Evolutionary conservation across 2,888 invertebrate genomes (phyloP), one percentile per base, ranked within the genome.

Genomic region (Smittia aterrima): DNA sequence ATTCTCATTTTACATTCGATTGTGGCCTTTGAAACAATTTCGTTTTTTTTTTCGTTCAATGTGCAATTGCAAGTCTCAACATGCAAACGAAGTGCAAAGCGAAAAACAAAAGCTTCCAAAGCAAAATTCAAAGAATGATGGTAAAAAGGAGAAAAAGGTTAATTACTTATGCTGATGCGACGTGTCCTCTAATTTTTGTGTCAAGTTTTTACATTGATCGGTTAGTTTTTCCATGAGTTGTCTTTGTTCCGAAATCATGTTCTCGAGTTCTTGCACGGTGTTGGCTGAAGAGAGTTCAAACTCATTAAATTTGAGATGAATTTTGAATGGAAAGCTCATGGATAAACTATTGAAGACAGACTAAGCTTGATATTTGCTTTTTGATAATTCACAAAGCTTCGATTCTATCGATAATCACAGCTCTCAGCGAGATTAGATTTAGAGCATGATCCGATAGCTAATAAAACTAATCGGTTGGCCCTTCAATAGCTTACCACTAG

Each of bases 151-250:
- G 22, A 40, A 32, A 47, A 47, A 66, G 24, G 13, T n/a, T 32
- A 32, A 25, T 58, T 92, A 94, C 93, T 93, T 93, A 90, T 93
- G 92, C 85, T 90, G 91, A 85, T 89, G 86, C 84, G 89, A 90
- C 83, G 92, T 89, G 85, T 92, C 92, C 87, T 94, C 93, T 87
- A 94, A 89, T 88, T 92, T 93, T 86, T 90, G 88, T 83, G 93
- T 93, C 85, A 94, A 89, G 85, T 87, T 87, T 86, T 92, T 93
- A 87, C 93, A 93, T 87, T 94, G 93, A 82, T 87, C 88, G 82
- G 92, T 92, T 85, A 94, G 89, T 89, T 91, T 93, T 87, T 92
- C 92, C 90, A 93, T 92, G 89, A 93, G 91, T 88, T 90, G 90
- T 88, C 92, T 92, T 89, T 94, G 93, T 85, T 90, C 92, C 85